Conservation (phyloP, 1,140 invertebrate genomes). For the Drosophila hydei region DNA sequence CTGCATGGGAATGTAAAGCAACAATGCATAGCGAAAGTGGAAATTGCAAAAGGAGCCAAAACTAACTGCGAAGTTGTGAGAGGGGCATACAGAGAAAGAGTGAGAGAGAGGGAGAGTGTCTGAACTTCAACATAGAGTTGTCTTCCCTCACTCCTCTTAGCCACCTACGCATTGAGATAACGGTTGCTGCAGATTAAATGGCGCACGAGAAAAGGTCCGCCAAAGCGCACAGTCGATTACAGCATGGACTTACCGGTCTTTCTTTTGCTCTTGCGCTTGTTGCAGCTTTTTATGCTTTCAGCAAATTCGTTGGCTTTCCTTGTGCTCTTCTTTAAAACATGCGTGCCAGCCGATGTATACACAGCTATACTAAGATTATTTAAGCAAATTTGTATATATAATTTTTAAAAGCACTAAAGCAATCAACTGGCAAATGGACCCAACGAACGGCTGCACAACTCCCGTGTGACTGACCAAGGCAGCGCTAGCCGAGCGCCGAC, state of each 20-base stretch:
- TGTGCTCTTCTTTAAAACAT: constrained; percentile 12
- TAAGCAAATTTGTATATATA: background rate
- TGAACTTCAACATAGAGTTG: background rate
- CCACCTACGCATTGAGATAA: constrained; percentile 63
- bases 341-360: constrained; percentile 28
- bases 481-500: constrained; percentile 5
- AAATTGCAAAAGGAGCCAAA: constrained; percentile 45
- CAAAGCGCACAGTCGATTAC: constrained; percentile 47
- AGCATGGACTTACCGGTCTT: constrained; percentile 69
- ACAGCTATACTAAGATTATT: background rate
- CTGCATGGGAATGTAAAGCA: constrained; percentile 16
- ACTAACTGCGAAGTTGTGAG: constrained; percentile 46
- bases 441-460: constrained; percentile 61
- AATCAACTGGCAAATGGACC: constrained; percentile 5
- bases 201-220: constrained; percentile 42
- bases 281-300: background rate
- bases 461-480: constrained; percentile 64
- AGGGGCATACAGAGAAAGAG: too few species aligned
- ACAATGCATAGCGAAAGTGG: constrained; percentile 35
- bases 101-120: constrained; percentile 2
- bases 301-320: background rate
- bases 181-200: constrained; percentile 63
- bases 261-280: constrained; percentile 20
- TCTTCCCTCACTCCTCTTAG: background rate
- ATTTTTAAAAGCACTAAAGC: constrained; percentile 10